Percentiles rank a stretch among this genome's conserved stretches.
Evolutionary conservation across 2,113 vertebrate genomes (phyloP).

Genomic region (Carassius gibelio): DNA sequence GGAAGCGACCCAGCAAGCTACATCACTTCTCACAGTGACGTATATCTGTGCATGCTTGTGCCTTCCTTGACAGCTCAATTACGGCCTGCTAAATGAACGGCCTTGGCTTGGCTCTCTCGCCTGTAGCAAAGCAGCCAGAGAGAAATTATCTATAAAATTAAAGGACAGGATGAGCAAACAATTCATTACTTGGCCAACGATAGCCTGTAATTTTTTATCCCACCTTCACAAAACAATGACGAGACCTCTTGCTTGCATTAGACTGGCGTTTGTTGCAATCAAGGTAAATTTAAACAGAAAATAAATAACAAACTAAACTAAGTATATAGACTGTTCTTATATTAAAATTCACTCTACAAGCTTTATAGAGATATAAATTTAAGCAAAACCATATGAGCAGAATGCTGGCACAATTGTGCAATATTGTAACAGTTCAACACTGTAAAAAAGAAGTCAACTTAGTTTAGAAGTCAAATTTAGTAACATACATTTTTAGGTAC

Average conservation of each 20-base stretch:
- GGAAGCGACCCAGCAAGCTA: slow-evolving; percentile 11
- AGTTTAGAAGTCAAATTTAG: neutral
- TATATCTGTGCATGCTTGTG: slow-evolving; percentile 51
- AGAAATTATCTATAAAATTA: slow-evolving; percentile 60
- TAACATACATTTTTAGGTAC: neutral
- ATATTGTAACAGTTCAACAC: neutral
- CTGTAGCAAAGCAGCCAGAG: slow-evolving; percentile 44
- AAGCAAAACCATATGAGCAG: neutral
- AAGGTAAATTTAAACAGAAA: neutral
- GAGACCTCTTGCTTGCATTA: neutral
- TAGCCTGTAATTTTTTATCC: slow-evolving; percentile 42
- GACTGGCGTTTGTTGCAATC: neutral
- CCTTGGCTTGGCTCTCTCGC: slow-evolving; percentile 43
- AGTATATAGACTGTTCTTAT: neutral
- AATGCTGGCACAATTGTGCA: neutral
- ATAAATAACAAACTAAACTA: too few relatives aligned
- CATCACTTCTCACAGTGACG: slow-evolving; percentile 37
- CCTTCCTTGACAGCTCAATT: slow-evolving; percentile 60
- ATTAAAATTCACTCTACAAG: neutral
- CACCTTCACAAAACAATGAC: slow-evolving; percentile 36
- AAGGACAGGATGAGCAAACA: slow-evolving; percentile 51
- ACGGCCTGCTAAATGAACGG: slow-evolving; percentile 54
- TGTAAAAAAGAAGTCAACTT: neutral
- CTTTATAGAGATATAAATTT: neutral
- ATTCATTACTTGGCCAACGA: slow-evolving; percentile 52